Evolutionary conservation across 2,797 vertebrate genomes (phyloP).

Genomic region (Rhyacichthys aspro): DNA sequence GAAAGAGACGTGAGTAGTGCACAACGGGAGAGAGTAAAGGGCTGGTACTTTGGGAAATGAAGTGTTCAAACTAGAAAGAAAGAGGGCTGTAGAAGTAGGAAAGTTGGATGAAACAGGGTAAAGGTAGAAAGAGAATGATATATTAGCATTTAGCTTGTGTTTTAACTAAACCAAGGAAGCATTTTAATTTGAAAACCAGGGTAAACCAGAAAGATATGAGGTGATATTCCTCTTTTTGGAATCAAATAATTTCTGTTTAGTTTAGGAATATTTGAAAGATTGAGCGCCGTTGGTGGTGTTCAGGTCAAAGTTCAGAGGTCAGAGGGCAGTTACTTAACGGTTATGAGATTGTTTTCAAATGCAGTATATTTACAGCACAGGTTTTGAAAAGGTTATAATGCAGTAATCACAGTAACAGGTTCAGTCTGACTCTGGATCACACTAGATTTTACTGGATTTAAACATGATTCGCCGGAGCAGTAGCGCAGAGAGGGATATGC

Average conservation of each 20-base stretch:
- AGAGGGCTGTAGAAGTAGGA: constrained; percentile 28
- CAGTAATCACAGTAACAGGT: neutral
- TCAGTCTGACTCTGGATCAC: no score
- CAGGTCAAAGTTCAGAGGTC: no score
- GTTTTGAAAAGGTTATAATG: neutral
- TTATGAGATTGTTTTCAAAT: constrained; percentile 29
- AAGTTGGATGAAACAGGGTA: constrained; percentile 77
- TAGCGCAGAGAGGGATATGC: no score
- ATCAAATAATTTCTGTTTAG: neutral
- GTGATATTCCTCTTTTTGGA: constrained; percentile 1
- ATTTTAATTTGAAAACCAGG: constrained; percentile 51
- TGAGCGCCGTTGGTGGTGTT: constrained; percentile 5
- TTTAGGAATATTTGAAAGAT: constrained; percentile 10
- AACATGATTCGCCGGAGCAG: no score
- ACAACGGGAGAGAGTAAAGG: constrained; percentile 54
- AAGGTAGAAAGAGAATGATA: constrained; percentile 50
- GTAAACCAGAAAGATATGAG: constrained; percentile 48
- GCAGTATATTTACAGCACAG: constrained; percentile 26
- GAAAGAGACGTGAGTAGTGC: constrained; percentile 61
- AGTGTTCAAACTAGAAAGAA: constrained; percentile 40
- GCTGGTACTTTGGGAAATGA: constrained; percentile 48
- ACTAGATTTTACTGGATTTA: no score
- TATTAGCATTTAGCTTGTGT: constrained; percentile 51
- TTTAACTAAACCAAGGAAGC: constrained; percentile 51
- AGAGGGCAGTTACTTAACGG: constrained; percentile 4